phyloP scores from a whole-genome alignment of 2,113 vertebrate species.

The Dendrocopos noguchii region DNA sequence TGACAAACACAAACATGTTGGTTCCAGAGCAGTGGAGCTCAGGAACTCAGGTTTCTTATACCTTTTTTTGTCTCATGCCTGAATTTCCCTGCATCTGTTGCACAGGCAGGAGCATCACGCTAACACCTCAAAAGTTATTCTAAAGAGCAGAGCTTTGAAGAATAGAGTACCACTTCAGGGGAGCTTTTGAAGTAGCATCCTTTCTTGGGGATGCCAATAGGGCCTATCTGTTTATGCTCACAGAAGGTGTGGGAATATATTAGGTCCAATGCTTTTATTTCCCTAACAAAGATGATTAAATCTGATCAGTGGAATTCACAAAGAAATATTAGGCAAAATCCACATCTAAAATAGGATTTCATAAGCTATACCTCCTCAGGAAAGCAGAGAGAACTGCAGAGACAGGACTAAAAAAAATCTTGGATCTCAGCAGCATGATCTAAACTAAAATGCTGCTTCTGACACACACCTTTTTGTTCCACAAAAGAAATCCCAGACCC shows the following conservation, averaged over 20 bases:
- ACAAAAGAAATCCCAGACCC: neutral
- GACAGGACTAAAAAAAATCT: neutral
- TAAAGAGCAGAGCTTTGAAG: too few species aligned
- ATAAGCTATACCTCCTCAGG: neutral
- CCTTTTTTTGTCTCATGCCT: neutral
- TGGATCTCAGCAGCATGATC: neutral
- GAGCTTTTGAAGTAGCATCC: neutral
- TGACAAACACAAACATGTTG: neutral
- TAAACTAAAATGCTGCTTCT: neutral
- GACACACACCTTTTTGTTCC: neutral
- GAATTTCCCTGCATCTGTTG: neutral
- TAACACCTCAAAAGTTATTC: too few species aligned
- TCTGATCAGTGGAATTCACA: neutral
- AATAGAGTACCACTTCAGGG: fast-evolving
- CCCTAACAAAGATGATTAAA: neutral
- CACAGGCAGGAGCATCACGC: neutral
- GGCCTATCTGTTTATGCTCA: neutral
- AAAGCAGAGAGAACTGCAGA: neutral
- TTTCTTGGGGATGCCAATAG: neutral
- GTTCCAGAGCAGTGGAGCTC: neutral
- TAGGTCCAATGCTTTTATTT: neutral
- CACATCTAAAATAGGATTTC: neutral
- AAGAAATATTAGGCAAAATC: neutral
- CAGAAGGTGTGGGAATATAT: neutral
- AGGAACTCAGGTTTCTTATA: neutral